A percentile compares a stretch with the other conserved stretches of the same genome.
Conservation (phyloP, 2,113 vertebrate species). For the Corydoras maculifer region DNA sequence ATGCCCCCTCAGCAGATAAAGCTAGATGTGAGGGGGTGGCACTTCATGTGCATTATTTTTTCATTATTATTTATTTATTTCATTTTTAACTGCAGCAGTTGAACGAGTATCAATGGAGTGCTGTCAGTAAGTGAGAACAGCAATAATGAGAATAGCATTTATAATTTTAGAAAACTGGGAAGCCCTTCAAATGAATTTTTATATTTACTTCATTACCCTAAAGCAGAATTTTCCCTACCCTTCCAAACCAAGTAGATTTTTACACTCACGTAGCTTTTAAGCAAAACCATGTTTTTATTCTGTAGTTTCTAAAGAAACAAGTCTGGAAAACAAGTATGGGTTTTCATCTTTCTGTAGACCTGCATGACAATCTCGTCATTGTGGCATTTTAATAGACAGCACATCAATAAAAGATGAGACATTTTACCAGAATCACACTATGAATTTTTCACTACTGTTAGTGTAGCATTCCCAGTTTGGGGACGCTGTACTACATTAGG, state of each 20-base stretch:
- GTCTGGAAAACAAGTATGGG: neutral
- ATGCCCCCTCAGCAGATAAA: conserved; percentile 4
- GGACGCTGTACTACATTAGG: conserved; percentile 49
- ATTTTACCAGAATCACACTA: conserved; percentile 47
- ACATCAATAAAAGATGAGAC: conserved; percentile 61
- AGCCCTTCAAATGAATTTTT: neutral
- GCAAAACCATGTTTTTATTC: no score
- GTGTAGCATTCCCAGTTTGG: conserved; percentile 49
- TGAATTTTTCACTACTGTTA: conserved; percentile 56
- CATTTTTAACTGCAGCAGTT: neutral
- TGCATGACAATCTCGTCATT: conserved; percentile 4
- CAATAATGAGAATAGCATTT: neutral
- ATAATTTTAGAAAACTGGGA: neutral
- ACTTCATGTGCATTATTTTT: neutral
- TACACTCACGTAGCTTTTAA: no score
- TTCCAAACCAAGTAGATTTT: no score
- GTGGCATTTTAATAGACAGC: conserved; percentile 14
- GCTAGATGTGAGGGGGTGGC: neutral
- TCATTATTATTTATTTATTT: neutral
- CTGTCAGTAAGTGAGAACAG: neutral
- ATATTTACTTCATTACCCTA: no score
- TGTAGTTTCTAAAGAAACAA: no score
- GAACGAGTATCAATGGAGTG: neutral
- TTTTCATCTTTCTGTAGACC: conserved; percentile 4
- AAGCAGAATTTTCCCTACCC: no score